Percentiles rank a stretch among this genome's conserved stretches.
phyloP scores from a whole-genome alignment of 1,140 invertebrate species.

The Diploscapter pachys region DNA sequence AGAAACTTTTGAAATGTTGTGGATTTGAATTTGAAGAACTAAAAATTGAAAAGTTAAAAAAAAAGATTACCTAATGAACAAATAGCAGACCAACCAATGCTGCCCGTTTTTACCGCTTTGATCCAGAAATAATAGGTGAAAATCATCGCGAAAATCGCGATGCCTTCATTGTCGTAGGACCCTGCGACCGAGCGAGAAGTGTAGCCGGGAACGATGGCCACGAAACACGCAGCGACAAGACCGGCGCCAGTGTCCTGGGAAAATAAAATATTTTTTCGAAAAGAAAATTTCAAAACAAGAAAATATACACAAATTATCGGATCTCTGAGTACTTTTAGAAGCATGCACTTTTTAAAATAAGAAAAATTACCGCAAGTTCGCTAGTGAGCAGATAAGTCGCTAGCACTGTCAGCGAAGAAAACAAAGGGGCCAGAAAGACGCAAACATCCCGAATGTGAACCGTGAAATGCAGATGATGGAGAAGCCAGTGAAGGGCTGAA shows the following conservation, averaged over 20 bases:
- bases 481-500: no score
- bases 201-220: conserved; percentile 96
- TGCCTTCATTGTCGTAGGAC: conserved; percentile 98
- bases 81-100: conserved; percentile 87
- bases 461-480: no score
- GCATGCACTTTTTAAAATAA: no score
- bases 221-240: conserved; percentile 96
- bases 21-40: neutral
- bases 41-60: neutral
- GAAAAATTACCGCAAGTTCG: no score
- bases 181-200: conserved; percentile 97
- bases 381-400: no score
- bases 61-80: conserved; percentile 69
- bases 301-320: no score
- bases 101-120: conserved; percentile 92
- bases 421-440: no score
- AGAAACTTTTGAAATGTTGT: neutral
- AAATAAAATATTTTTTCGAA: no score
- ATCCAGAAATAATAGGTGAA: conserved; percentile 66
- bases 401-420: no score
- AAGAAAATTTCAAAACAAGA: no score
- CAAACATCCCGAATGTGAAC: no score
- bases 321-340: no score
- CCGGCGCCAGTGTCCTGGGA: conserved; percentile 81
- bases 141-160: conserved; percentile 76